Evolutionary conservation across 2,113 vertebrate genomes (phyloP), one percentile per base, ranked within the genome.

Genomic region (Chionomys nivalis): DNA sequence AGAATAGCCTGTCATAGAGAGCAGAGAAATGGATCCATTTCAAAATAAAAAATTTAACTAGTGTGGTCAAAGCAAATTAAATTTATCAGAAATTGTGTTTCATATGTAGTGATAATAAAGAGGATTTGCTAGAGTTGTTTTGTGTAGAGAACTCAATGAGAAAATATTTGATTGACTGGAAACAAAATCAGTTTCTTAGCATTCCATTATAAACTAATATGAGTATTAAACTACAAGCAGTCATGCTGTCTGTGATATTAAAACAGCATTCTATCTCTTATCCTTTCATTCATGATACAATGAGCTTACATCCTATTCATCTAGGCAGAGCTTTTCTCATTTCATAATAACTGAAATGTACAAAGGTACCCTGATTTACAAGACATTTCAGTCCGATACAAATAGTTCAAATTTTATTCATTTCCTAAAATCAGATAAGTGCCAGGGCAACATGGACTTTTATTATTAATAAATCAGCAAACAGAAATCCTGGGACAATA

Each of bases 371-470:
- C 36, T 86, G 86, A 96, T 88, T 94, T 96, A 88, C 8, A 94
- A 87, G 77, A 28, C 26, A 88, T 91, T 95, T 94, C 61, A 90
- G 93, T 96, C 94, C 49, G 97, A 96, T 89, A 95, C 42, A 92
- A 94, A 78, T 47, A 95, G 83, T 83, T 33, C 33, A 70, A 33
- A 83, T 87, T 96, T 83, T 95, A 91, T 73, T 97, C 68, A 94
- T 78, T 96, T 97, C 83, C 91, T 79, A 94, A 92, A 28, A 86
- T 82, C 96, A 97, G 96, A 88, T 94, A 96, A 96, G 85, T 23
- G 70, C 78, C 96, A 94, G 33, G 55, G 86, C 89, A 87, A 94
- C 47, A 52, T 23, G 49, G 79, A 82, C 79, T 94, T 96, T 90
- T 87, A 70, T 97, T 96, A 93, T 88, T 89, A 33, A 77, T 89